These are phyloP conservation scores for Zygothrica quintamaculata DNA, from an alignment of 2,888 invertebrate species.

Conservation along the genomic window DNA sequence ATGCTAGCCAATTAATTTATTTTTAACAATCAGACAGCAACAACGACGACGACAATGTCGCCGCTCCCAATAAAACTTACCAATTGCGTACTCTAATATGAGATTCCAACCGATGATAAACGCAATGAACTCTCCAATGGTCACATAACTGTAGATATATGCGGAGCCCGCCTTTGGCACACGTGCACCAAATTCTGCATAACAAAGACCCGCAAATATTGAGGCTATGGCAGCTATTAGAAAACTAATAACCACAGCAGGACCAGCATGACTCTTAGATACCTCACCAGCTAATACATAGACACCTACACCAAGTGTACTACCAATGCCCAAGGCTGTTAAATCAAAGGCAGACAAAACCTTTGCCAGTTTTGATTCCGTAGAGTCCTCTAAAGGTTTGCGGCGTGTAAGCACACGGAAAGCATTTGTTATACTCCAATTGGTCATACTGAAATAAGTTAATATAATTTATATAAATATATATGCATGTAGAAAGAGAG, in stretches of 20 bases:
- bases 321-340: conserved; percentile 92
- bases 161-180: conserved; percentile 96
- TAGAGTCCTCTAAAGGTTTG: conserved; percentile 84
- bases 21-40: conserved; percentile 53
- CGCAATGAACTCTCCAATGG: conserved; percentile 95
- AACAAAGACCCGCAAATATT: conserved; percentile 94
- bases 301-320: conserved; percentile 94
- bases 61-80: conserved; percentile 84
- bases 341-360: conserved; percentile 93
- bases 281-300: conserved; percentile 95
- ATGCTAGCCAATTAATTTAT: conserved; percentile 50
- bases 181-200: conserved; percentile 95
- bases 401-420: conserved; percentile 83
- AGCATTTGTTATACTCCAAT: conserved; percentile 61
- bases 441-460: conserved; percentile 68
- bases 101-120: conserved; percentile 98
- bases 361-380: conserved; percentile 87
- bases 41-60: no score
- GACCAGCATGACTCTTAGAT: conserved; percentile 92
- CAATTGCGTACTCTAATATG: conserved; percentile 94
- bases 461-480: conserved; percentile 2
- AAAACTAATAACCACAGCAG: conserved; percentile 94
- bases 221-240: conserved; percentile 96
- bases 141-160: conserved; percentile 96
- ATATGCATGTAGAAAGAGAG: conserved; percentile 12